Conservation (phyloP, 1,140 invertebrate species). For the Plodia interpunctella region DNA sequence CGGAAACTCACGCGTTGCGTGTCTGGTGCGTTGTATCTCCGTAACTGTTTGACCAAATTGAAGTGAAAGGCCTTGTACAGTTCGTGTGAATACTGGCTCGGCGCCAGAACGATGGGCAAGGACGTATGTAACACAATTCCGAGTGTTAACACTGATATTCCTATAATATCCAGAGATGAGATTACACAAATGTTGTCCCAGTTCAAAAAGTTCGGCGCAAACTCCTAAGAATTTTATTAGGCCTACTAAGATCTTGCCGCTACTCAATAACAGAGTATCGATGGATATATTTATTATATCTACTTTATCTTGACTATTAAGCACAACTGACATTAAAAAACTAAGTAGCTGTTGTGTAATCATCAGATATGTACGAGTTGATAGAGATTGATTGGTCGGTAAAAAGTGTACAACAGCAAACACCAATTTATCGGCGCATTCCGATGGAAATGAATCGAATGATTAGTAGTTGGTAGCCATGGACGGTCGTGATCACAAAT, state of each 20-base stretch:
- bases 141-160: too few species aligned
- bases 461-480: not conserved
- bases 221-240: too few species aligned
- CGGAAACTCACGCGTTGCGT: constrained; percentile 1
- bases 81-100: not conserved
- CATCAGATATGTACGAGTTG: not conserved
- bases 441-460: constrained; percentile 22
- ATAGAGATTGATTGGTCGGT: constrained; percentile 44
- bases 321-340: too few species aligned
- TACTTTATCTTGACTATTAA: too few species aligned
- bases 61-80: constrained; percentile 2
- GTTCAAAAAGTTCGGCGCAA: too few species aligned
- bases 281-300: not conserved
- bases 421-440: constrained; percentile 13
- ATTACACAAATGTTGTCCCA: too few species aligned
- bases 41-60: not conserved
- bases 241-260: too few species aligned
- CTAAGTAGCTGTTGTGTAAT: too few species aligned
- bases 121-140: not conserved
- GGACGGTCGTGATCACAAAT: not conserved
- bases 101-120: too few species aligned
- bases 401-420: constrained; percentile 38
- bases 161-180: too few species aligned
- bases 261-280: too few species aligned
- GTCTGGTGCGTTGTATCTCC: not conserved